Base-by-base conservation (phyloP, 2,797 vertebrate species). In the Sus cebifrons region DNA sequence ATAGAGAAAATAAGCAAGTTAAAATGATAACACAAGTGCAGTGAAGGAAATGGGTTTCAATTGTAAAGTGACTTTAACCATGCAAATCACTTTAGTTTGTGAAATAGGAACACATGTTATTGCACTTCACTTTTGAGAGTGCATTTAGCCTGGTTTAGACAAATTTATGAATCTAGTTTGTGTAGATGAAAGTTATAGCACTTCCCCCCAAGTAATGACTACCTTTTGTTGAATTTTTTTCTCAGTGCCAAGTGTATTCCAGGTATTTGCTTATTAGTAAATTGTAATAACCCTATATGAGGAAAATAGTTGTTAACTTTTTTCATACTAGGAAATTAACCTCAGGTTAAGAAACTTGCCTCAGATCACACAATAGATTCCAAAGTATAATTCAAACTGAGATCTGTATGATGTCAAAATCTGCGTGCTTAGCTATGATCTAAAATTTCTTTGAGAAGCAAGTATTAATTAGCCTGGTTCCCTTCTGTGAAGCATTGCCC, bases 191-290 rank as follows among this genome's bases (percentile, higher is more conserved):
- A 18, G 11, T 32, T 89, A 49, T 0, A 64, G 14, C 27, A 81
- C 20, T 84, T 85, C 16, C n/a, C 29, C 52, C 36, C n/a, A 84
- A 94, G 65, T 89, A 92, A 79, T 70, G 92, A 54, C 71, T 81
- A n/a, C 40, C 20, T 79, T 73, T 87, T 81, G n/a, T n/a, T 82
- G 60, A 85, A 13, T n/a, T 79, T 65, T 81, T 84, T 89, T 56
- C 60, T 82, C 54, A 86, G 9, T 86, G 16, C 32, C 87, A 82
- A 16, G 40, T 81, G 1, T 83, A 86, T 91, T 81, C 52, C 21
- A 32, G 40, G 27, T n/a, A 11, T 73, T 94, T 29, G 20, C 29
- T 87, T 78, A 49, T 83, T 49, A 49, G 44, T 88, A 78, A 94
- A 91, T 58, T 29, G 17, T 78, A 81, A 86, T 44, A 84, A 81